phyloP scores from a whole-genome alignment of 2,888 invertebrate genomes.

The Pocota personata region DNA sequence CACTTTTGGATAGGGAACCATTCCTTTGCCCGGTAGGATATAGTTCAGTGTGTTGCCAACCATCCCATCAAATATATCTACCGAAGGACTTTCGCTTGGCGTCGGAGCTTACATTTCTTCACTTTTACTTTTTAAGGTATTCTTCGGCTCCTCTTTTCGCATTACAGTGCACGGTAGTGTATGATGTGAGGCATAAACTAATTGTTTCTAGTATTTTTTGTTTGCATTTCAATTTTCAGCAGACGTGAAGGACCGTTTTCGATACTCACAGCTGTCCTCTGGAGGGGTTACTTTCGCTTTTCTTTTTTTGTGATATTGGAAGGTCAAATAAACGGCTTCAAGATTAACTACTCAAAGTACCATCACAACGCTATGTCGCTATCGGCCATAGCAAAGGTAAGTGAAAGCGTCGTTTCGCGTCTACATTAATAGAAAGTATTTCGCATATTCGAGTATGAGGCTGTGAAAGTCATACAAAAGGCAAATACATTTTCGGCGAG shows the following conservation, averaged over 20 bases:
- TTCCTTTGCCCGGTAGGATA: conserved; percentile 78
- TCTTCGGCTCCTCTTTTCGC: conserved; percentile 2
- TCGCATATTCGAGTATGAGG: conserved; percentile 15
- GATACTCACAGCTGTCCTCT: conserved; percentile 53
- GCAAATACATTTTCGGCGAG: conserved; percentile 15
- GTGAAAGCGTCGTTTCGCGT: conserved; percentile 64
- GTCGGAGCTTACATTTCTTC: conserved; percentile 59
- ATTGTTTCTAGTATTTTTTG: not conserved
- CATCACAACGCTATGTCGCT: conserved; percentile 86
- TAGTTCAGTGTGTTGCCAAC: conserved; percentile 78
- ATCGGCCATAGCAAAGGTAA: conserved; percentile 87
- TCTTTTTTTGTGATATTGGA: conserved; percentile 38
- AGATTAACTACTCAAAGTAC: conserved; percentile 88
- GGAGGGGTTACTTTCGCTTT: conserved; percentile 51
- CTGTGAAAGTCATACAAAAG: conserved; percentile 32
- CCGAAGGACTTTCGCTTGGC: conserved; percentile 63
- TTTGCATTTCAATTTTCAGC: conserved; percentile 1
- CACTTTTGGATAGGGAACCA: conserved; percentile 74
- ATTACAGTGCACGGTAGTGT: conserved; percentile 9
- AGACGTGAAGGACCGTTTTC: conserved; percentile 14
- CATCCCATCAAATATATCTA: conserved; percentile 72
- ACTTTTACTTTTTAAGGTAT: conserved; percentile 71
- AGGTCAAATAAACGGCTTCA: conserved; percentile 82
- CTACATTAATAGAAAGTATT: conserved; percentile 20
- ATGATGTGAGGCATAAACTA: conserved; percentile 1